Conservation (phyloP, 2,888 invertebrate species). For the Ditylenchus weischeri region DNA sequence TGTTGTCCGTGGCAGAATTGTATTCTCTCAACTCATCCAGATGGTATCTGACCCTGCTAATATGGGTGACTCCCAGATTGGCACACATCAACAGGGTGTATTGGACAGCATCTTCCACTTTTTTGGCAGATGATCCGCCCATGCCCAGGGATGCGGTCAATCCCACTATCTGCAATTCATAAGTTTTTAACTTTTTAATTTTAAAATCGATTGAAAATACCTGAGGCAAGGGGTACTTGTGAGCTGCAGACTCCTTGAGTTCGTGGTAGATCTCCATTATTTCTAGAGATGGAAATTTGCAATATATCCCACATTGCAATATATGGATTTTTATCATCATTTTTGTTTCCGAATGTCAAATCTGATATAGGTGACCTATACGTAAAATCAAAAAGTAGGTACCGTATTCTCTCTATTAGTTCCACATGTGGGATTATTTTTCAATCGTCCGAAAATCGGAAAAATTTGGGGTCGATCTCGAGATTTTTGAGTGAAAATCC, state of each 20-base stretch:
- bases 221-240: conserved; percentile 40
- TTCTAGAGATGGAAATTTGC: no score
- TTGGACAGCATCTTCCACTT: conserved; percentile 46
- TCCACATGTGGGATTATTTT: no score
- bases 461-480: no score
- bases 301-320: no score
- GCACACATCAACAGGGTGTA: conserved; percentile 55
- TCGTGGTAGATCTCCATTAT: conserved; percentile 37
- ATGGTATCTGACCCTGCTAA: conserved; percentile 14
- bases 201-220: conserved; percentile 43
- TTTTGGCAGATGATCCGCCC: conserved; percentile 39
- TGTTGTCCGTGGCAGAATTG: conserved; percentile 11
- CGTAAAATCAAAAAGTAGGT: no score
- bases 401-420: no score
- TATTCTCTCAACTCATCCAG: conserved; percentile 9
- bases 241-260: conserved; percentile 14
- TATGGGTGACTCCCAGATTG: conserved; percentile 31
- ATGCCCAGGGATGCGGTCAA: conserved; percentile 24
- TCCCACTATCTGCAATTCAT: conserved; percentile 17
- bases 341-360: no score
- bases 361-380: no score
- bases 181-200: neutral
- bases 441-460: no score
- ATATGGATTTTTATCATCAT: no score
- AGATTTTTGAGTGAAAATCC: no score